Evolutionary conservation across 2,888 invertebrate species (phyloP), one percentile per base, ranked within the genome.

Genomic region (Rhagonycha fulva): DNA sequence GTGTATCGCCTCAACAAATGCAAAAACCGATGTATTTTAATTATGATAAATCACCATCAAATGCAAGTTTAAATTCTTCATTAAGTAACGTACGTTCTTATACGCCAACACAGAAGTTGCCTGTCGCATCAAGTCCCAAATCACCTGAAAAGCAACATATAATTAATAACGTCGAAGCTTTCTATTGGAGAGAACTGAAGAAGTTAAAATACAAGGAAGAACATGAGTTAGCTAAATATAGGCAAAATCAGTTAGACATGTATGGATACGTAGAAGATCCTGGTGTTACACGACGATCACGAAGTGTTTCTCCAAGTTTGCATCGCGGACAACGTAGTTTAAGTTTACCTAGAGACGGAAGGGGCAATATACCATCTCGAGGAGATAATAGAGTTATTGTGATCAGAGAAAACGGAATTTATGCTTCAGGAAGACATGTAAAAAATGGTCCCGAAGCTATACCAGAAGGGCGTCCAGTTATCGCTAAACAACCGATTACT

Each of bases 161-260:
- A 61, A 86, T 91, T 11, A 90, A 90, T 82, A 90, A 89, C 83
- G 90, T 92, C 0, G 93, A 93, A 84, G 92, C 91, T 0, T 92
- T 91, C 82, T 93, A 92, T 80, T 93, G 93, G 93, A 91, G 92
- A 81, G 92, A 92, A 83, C 86, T 93, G 72, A 92, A 91, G 83
- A 91, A 91, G 84, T 84, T 91, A 76, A 93, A 92, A 82, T 88
- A 91, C 68, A 90, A 91, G 84, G 92, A 93, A 86, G 93, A 93
- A 81, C 88, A 89, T 76, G 89, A 89, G 66, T 71, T 76, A 81
- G 85, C 86, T 61, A 84, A 84, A 61, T 80, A 84, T 67, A 81
- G 84, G 28, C 85, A 87, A 72, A 81, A 84, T 78, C 81, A 82
- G 62, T 79, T 84, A 70, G 81, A 84, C 1, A 82, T 82, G 14